These are phyloP conservation scores for Liopterus haemorrhoidalis DNA, from an alignment of 2,888 invertebrate species.

Conservation along the genomic window DNA sequence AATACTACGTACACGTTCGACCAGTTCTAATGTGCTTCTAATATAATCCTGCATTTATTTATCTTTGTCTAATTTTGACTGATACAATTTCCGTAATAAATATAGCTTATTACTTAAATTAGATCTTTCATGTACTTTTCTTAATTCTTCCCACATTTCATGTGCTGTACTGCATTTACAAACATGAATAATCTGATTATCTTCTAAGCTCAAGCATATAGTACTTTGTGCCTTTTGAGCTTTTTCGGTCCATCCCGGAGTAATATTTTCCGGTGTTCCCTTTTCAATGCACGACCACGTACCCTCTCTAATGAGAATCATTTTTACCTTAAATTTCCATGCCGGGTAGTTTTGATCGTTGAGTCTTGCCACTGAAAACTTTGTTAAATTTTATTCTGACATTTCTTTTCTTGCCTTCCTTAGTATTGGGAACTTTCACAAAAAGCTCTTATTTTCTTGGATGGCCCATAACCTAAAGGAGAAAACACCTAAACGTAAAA, in stretches of 20 bases:
- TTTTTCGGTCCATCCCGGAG: conserved; percentile 2
- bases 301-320: conserved; percentile 9
- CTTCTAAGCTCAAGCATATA: conserved; percentile 12
- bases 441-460: no score
- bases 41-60: no score
- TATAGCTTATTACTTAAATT: conserved; percentile 12
- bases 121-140: conserved; percentile 14
- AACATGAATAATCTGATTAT: conserved; percentile 10
- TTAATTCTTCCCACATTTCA: conserved; percentile 5
- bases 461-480: no score
- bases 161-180: conserved; percentile 7
- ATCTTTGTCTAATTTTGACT: conserved; percentile 10
- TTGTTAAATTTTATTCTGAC: background rate
- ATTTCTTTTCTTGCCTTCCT: no score
- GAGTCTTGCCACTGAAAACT: background rate
- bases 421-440: no score
- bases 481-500: no score
- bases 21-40: no score
- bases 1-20: conserved; percentile 8
- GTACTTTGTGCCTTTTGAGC: conserved; percentile 12
- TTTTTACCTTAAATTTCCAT: conserved; percentile 11
- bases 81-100: no score
- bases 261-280: conserved; percentile 1
- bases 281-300: conserved; percentile 8
- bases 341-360: conserved; percentile 8